These are phyloP conservation scores for Acromyrmex heyeri DNA, from an alignment of 1,140 invertebrate genomes.

Conservation along the genomic window DNA sequence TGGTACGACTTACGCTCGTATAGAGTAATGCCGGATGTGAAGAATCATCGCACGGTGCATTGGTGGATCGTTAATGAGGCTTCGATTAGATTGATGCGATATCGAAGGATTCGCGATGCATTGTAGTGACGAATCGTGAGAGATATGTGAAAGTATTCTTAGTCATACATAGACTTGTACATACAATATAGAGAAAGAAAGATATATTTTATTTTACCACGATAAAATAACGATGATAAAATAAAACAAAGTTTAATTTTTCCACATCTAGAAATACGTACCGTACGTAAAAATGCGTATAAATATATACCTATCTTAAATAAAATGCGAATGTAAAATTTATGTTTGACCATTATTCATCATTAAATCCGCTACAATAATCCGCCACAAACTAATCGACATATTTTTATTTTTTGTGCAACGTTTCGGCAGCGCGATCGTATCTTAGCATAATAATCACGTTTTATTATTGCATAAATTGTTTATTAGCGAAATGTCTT, in stretches of 20 bases:
- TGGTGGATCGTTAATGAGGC: conserved; percentile 83
- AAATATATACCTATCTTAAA: background rate
- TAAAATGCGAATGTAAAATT: conserved; percentile 13
- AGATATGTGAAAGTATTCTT: conserved; percentile 54
- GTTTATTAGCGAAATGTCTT: conserved; percentile 46
- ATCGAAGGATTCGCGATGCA: conserved; percentile 77
- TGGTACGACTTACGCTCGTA: background rate
- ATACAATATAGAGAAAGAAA: background rate
- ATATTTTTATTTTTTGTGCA: conserved; percentile 28
- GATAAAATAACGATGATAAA: too few species aligned
- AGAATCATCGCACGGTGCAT: conserved; percentile 76
- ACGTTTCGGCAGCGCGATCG: background rate
- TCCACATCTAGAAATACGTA: background rate
- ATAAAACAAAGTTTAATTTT: background rate
- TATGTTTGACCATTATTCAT: conserved; percentile 27
- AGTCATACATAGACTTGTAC: background rate
- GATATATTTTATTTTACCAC: background rate
- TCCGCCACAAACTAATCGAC: background rate
- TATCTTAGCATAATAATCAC: conserved; percentile 4
- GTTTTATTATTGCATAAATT: conserved; percentile 50
- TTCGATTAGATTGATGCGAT: conserved; percentile 81
- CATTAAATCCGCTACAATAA: background rate
- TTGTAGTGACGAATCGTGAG: conserved; percentile 74
- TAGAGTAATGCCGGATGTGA: conserved; percentile 3
- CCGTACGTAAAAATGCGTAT: background rate